Evolutionary conservation across 2,797 vertebrate genomes (phyloP).

Genomic region (Anolis apletophallus): DNA sequence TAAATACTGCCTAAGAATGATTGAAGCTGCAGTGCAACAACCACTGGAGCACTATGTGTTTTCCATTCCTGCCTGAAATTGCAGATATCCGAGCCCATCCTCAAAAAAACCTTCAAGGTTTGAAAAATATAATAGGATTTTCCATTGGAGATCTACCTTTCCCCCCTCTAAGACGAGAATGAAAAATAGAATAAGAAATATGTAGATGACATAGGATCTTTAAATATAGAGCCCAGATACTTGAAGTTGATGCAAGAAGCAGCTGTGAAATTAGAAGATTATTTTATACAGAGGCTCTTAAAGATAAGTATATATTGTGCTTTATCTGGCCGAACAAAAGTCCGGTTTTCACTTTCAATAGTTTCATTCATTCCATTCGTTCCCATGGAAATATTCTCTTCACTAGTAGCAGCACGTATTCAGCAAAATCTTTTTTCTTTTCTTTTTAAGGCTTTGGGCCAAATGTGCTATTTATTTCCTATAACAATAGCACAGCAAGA

Average conservation of each 20-base stretch:
- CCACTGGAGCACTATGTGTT: not conserved
- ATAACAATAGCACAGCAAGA: not conserved
- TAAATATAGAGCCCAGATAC: not conserved
- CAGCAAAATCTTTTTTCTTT: constrained; percentile 54
- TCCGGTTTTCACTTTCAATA: constrained; percentile 38
- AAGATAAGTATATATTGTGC: fast-evolving
- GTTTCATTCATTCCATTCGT: constrained; percentile 51
- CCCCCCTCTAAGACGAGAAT: too few species aligned
- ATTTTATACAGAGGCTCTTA: constrained; percentile 18
- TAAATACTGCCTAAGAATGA: not conserved
- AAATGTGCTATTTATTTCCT: constrained; percentile 45
- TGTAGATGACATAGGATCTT: not conserved
- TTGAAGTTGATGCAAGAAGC: not conserved
- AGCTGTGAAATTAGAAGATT: not conserved
- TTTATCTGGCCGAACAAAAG: constrained; percentile 41
- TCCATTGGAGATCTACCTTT: not conserved
- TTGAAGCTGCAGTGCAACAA: not conserved
- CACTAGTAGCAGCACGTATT: constrained; percentile 59
- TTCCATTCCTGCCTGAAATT: too few species aligned
- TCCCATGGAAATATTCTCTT: constrained; percentile 74
- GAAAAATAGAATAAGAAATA: not conserved
- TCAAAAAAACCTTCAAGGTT: not conserved
- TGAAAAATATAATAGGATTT: not conserved
- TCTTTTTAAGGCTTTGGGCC: constrained; percentile 41
- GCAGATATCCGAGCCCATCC: not conserved